Evolutionary conservation across 2,797 vertebrate genomes (phyloP).

Genomic region (Channa striata): DNA sequence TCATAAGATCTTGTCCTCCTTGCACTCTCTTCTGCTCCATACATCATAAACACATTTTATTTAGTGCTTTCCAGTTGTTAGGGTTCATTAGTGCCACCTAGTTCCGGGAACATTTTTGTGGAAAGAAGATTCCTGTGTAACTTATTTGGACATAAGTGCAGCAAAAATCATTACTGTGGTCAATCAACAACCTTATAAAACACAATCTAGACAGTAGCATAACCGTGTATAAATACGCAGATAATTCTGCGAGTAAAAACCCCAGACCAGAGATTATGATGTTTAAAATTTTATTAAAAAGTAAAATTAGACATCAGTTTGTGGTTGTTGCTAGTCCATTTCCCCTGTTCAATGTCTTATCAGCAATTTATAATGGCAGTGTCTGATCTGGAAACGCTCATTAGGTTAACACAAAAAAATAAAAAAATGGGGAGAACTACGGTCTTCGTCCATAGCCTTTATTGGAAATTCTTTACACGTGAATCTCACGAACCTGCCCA

Average conservation of each 20-base stretch:
- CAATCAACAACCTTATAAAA: slow-evolving; percentile 5
- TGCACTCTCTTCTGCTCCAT: slow-evolving; percentile 28
- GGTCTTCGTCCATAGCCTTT: slow-evolving; percentile 68
- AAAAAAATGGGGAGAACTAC: slow-evolving; percentile 40
- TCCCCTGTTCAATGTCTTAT: slow-evolving; percentile 36
- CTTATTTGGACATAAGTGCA: not conserved
- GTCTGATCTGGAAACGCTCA: slow-evolving; percentile 24
- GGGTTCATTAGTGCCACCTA: not conserved
- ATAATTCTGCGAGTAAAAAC: slow-evolving; percentile 41
- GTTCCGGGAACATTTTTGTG: slow-evolving; percentile 16
- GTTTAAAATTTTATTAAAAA: slow-evolving; percentile 82
- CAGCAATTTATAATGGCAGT: slow-evolving; percentile 80
- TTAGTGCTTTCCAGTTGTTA: not conserved
- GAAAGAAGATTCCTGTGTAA: slow-evolving; percentile 3
- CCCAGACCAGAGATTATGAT: slow-evolving; percentile 43
- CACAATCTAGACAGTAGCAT: no score
- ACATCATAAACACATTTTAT: slow-evolving; percentile 22
- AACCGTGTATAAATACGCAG: slow-evolving; percentile 1
- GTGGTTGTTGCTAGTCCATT: slow-evolving; percentile 29
- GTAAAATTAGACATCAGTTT: slow-evolving; percentile 65
- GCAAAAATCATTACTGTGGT: slow-evolving; percentile 14
- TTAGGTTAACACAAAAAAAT: slow-evolving; percentile 55
- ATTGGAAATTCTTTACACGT: slow-evolving; percentile 78
- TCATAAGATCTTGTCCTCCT: slow-evolving; percentile 47
- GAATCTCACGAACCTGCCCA: slow-evolving; percentile 62